Percentiles rank a stretch among this genome's conserved stretches.
These are phyloP conservation scores for Corynorhinus townsendii DNA, from an alignment of 2,113 vertebrate genomes.

Conservation along the genomic window DNA sequence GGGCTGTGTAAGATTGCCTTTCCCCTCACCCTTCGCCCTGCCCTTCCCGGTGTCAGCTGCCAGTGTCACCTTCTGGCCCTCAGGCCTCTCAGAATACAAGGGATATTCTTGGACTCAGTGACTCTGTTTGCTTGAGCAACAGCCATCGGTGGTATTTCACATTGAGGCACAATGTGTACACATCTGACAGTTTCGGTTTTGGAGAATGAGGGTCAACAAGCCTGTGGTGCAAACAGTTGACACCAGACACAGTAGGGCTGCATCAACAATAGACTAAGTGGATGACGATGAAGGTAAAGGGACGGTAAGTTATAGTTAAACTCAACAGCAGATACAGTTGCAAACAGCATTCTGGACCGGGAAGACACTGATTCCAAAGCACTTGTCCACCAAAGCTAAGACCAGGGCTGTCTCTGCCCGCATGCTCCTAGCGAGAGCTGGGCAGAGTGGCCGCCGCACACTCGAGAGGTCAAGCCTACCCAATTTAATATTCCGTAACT, in stretches of 20 bases:
- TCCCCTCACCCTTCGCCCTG: no score
- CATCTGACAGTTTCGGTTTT: background rate
- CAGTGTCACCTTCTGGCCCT: background rate
- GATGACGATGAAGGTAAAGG: background rate
- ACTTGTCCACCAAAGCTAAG: background rate
- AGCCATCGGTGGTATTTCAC: background rate
- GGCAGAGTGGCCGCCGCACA: background rate
- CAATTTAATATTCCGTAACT: background rate
- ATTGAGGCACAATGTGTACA: accelerated
- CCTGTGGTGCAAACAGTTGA: background rate
- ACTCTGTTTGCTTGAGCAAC: background rate
- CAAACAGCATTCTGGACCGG: background rate
- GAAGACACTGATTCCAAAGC: accelerated
- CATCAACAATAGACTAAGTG: accelerated
- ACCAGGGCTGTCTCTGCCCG: accelerated
- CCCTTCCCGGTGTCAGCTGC: background rate
- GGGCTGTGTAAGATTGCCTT: no score
- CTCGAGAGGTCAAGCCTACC: background rate
- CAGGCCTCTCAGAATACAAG: background rate
- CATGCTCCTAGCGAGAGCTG: accelerated
- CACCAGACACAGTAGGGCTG: background rate
- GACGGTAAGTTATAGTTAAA: background rate
- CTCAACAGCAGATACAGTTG: accelerated
- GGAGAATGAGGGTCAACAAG: background rate
- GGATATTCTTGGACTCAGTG: background rate